Evolutionary conservation across 2,797 vertebrate species (phyloP).

Genomic region (Oophaga sylvatica): DNA sequence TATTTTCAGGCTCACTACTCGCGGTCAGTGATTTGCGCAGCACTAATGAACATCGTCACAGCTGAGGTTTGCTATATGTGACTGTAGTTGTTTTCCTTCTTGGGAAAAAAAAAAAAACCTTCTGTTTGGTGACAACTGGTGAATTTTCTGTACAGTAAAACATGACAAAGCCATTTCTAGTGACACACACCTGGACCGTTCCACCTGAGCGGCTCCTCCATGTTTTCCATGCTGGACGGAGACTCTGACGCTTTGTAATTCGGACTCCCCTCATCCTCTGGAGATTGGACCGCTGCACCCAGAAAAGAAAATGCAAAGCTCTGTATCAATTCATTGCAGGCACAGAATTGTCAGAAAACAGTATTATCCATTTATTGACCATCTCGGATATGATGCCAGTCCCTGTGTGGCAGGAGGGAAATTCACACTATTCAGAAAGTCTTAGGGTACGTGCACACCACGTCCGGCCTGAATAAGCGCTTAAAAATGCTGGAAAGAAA

Average conservation of each 20-base stretch:
- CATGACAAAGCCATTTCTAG: neutral
- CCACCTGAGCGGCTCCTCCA: slow-evolving; percentile 72
- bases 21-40: no score
- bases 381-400: neutral
- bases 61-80: no score
- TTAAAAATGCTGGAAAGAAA: no score
- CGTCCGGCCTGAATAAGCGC: no score
- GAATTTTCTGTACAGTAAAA: neutral
- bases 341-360: neutral
- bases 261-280: neutral
- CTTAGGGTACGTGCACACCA: neutral
- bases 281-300: slow-evolving; percentile 26
- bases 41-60: no score
- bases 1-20: no score
- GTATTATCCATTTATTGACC: neutral
- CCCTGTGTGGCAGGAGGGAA: neutral
- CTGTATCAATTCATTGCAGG: neutral
- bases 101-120: no score
- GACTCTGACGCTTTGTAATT: slow-evolving; percentile 66
- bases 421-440: neutral
- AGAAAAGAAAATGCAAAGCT: neutral
- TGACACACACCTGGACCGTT: slow-evolving; percentile 82
- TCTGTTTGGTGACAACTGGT: no score
- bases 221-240: slow-evolving; percentile 65
- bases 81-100: no score